Conservation (phyloP, 2,113 vertebrate genomes). For the Anser brachyrhynchus region DNA sequence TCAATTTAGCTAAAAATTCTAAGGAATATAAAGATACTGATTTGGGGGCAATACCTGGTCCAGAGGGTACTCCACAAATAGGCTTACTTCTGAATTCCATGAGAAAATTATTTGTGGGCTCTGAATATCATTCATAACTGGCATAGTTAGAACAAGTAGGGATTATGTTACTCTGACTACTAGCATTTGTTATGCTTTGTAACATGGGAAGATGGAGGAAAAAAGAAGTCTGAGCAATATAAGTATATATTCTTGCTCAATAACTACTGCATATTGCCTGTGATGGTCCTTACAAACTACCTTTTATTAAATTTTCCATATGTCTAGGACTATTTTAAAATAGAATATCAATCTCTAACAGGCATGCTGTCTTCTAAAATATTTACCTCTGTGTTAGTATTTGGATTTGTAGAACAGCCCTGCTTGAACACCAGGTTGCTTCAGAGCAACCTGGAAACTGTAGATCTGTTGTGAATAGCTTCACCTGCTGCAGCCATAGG, state of each 20-base stretch:
- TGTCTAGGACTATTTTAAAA: not conserved
- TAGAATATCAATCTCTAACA: not conserved
- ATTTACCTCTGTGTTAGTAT: not conserved
- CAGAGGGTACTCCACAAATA: not conserved
- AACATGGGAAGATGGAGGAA: not conserved
- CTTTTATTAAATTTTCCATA: not conserved
- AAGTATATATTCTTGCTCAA: not conserved
- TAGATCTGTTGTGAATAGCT: accelerated
- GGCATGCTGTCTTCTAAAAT: not conserved
- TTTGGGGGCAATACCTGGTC: not conserved
- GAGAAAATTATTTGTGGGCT: not conserved
- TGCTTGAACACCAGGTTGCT: not conserved
- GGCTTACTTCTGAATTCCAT: not conserved
- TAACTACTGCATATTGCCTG: not conserved
- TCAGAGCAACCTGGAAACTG: not conserved
- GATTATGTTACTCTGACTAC: not conserved
- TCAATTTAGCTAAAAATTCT: not conserved
- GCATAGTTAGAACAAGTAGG: not conserved
- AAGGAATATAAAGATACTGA: not conserved
- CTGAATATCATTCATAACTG: not conserved
- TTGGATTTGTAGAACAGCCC: not conserved
- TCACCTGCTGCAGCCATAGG: accelerated
- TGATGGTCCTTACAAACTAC: not conserved
- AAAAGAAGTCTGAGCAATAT: not conserved
- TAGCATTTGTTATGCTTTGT: not conserved